Base-by-base conservation (phyloP, 2,888 invertebrate species). In the Nowickia ferox region DNA sequence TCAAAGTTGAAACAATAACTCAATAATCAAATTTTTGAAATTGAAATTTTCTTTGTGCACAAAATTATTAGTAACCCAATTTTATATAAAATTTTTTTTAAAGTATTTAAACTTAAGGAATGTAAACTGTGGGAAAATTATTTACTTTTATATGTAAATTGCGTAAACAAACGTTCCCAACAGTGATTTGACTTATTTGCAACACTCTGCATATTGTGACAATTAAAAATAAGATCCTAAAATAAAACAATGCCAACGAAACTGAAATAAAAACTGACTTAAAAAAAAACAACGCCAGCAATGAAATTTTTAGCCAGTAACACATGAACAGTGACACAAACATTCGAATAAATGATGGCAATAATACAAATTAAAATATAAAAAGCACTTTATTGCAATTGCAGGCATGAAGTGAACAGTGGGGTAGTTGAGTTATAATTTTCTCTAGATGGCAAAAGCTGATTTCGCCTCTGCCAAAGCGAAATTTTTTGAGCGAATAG, bases 281-380 rank as follows among this genome's bases (percentile, higher is more conserved):
- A 48, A 13, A 61, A 53, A 40, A 78, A 76, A 76, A 6, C 30
- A 30, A 71, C 75, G 63, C 53, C 55, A 75, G 68, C 77, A 68
- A 57, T 38, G 44, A 84, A 44, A 48, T n/a, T 30, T 40, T 48
- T n/a, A 19, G 22, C n/a, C 61, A 17, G 44, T 4, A 57, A 72
- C 46, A 61, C 59, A 46, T 40, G 3, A 44, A 55, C 44, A 80
- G 65, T 75, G 30, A 65, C 57, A 78, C 17, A 42, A 53, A 55
- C 68, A 63, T 48, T 40, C 68, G 72, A 9, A 77, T 72, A 85
- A 82, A 79, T 78, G 69, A 75, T 79, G 63, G 51, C 66, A 40
- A 61, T 79, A 79, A 63, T 74, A 48, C 66, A 40, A 59, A 74
- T 19, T 17, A 48, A 59, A 74, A 40, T 17, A 48, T 30, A 48